Percentiles rank a stretch among this genome's conserved stretches.
Evolutionary conservation across 1,140 invertebrate species (phyloP).

Genomic region (Octopus bimaculoides): DNA sequence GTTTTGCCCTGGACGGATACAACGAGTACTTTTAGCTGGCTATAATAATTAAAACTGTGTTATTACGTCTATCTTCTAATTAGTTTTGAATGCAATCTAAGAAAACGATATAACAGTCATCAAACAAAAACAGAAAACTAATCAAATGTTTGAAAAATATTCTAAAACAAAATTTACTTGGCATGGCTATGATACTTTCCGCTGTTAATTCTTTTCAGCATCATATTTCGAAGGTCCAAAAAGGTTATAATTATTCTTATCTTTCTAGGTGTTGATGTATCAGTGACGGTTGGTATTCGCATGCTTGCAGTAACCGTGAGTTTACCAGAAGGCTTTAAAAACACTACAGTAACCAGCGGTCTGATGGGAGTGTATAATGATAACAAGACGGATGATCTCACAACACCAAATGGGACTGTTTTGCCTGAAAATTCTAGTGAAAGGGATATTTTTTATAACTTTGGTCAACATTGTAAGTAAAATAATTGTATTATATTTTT

Average conservation of each 20-base stretch:
- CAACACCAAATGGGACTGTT: slow-evolving; percentile 15
- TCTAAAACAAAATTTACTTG: too few relatives aligned
- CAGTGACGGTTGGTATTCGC: background rate
- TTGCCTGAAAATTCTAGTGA: slow-evolving; percentile 10
- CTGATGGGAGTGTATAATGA: slow-evolving; percentile 20
- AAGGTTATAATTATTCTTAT: background rate
- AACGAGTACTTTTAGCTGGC: too few relatives aligned
- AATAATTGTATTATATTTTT: background rate
- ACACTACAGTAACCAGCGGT: background rate
- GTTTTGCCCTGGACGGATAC: too few relatives aligned
- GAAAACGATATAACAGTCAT: too few relatives aligned
- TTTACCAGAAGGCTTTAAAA: background rate
- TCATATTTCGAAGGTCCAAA: too few relatives aligned
- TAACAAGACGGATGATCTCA: slow-evolving; percentile 14
- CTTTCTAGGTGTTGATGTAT: slow-evolving; percentile 14
- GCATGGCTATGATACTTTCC: too few relatives aligned
- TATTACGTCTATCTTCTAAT: too few relatives aligned
- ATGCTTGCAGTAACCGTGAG: background rate
- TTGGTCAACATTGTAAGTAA: slow-evolving; percentile 22
- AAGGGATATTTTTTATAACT: slow-evolving; percentile 19
- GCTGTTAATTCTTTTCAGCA: too few relatives aligned
- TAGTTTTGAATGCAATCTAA: too few relatives aligned
- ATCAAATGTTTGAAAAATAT: too few relatives aligned
- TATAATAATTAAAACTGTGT: too few relatives aligned
- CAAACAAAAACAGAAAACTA: too few relatives aligned